phyloP scores from a whole-genome alignment of 2,797 vertebrate genomes.

The Cynopterus sphinx region DNA sequence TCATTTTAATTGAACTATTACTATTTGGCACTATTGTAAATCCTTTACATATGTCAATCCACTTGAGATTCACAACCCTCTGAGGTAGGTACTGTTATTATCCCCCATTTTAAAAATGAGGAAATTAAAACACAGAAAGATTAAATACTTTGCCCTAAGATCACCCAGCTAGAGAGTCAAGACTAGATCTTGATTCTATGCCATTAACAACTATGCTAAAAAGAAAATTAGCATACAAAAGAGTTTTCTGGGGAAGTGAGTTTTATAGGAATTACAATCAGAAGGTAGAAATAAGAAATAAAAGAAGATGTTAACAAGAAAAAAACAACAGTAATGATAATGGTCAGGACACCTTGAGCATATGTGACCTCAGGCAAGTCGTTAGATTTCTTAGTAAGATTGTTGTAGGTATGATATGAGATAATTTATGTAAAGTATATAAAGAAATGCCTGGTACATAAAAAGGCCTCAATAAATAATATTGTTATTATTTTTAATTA shows the following conservation, averaged over 20 bases:
- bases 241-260: not conserved
- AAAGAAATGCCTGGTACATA: not conserved
- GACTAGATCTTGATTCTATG: not conserved
- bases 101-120: not conserved
- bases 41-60: not conserved
- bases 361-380: not conserved
- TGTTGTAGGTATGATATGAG: not conserved
- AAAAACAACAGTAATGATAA: slow-evolving; percentile 13
- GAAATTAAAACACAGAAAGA: not conserved
- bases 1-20: not conserved
- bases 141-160: not conserved
- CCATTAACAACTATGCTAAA: not conserved
- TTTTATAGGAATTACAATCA: slow-evolving; percentile 16
- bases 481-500: not conserved
- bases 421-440: not conserved
- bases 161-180: not conserved
- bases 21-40: not conserved
- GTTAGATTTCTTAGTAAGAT: slow-evolving; percentile 23
- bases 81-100: not conserved
- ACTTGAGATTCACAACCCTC: not conserved
- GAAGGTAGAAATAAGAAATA: not conserved
- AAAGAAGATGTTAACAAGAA: not conserved
- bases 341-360: not conserved
- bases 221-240: not conserved
- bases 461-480: not conserved